phyloP scores from a whole-genome alignment of 2,888 invertebrate genomes.

The Allolobophora icterica region DNA sequence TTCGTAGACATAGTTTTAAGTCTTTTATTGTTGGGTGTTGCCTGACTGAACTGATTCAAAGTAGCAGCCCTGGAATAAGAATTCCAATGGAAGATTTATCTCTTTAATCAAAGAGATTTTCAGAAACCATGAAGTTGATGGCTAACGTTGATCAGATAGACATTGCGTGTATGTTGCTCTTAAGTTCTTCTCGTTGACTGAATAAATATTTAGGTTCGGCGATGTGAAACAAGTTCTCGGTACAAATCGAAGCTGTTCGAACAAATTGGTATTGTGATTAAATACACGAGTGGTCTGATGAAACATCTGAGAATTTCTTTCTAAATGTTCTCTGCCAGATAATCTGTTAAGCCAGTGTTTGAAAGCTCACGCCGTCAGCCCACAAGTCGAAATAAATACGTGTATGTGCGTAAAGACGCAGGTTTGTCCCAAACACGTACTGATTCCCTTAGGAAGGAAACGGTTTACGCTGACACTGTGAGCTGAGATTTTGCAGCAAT shows the following conservation, averaged over 20 bases:
- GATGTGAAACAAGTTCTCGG: background rate
- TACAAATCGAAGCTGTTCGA: background rate
- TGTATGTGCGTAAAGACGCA: background rate
- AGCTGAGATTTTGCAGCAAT: background rate
- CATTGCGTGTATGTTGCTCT: background rate
- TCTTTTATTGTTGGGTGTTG: no score
- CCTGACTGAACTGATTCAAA: background rate
- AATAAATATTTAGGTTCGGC: background rate
- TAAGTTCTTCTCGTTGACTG: background rate
- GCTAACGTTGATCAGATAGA: background rate
- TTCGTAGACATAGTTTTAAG: no score
- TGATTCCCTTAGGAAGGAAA: background rate
- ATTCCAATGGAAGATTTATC: background rate
- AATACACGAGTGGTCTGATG: background rate
- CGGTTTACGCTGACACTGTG: background rate
- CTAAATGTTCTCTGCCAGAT: background rate
- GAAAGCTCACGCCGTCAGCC: background rate
- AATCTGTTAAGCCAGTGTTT: background rate
- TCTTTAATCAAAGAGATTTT: background rate
- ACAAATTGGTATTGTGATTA: background rate
- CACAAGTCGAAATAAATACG: background rate
- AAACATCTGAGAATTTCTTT: constrained; percentile 6
- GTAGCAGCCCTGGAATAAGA: background rate
- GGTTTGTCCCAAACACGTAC: background rate
- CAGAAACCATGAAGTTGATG: background rate